Evolutionary conservation across 1,140 invertebrate species (phyloP).

Genomic region (Babylonia areolata): DNA sequence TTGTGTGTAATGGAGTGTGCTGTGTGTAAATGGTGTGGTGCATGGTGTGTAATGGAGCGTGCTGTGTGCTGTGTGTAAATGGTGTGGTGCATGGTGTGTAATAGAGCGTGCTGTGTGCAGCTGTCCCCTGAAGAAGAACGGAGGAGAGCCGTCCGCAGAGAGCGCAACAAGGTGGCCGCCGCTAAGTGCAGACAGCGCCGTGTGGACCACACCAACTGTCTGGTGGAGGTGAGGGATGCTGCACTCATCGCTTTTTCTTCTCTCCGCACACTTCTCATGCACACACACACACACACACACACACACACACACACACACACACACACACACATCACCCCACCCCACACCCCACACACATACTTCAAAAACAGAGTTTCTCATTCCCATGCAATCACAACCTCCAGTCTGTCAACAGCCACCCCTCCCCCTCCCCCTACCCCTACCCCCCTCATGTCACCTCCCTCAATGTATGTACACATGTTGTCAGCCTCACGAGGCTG

Average conservation of each 20-base stretch:
- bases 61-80: background rate
- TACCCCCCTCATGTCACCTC: too few species aligned
- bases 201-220: conserved; percentile 94
- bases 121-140: conserved; percentile 94
- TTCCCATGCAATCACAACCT: too few species aligned
- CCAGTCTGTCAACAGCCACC: too few species aligned
- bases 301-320: conserved; percentile 20
- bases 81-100: background rate
- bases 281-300: conserved; percentile 19
- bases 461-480: too few species aligned
- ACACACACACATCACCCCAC: background rate
- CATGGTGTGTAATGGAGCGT: background rate
- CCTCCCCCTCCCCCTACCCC: too few species aligned
- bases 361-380: too few species aligned
- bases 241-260: too few species aligned
- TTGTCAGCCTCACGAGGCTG: too few species aligned
- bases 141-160: conserved; percentile 88
- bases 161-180: conserved; percentile 96
- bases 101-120: conserved; percentile 49
- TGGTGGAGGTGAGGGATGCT: conserved; percentile 82
- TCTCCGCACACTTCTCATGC: too few species aligned
- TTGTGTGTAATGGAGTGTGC: too few species aligned
- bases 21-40: background rate
- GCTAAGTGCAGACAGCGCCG: conserved; percentile 95
- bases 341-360: too few species aligned